Evolutionary conservation across 2,797 vertebrate species (phyloP), one percentile per base, ranked within the genome.

Genomic region (Darevskia mixta): DNA sequence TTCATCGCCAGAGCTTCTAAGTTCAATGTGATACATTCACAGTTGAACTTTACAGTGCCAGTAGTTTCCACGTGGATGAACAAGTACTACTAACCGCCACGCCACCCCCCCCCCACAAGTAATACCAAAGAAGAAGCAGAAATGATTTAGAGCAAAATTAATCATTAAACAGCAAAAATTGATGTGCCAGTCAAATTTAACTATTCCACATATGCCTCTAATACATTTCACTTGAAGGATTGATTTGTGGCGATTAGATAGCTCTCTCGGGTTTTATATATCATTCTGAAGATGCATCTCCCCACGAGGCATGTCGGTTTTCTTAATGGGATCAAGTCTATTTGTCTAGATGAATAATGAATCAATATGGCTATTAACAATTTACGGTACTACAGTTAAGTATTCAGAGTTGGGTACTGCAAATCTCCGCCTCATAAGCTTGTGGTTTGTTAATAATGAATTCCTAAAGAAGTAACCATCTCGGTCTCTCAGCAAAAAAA

Each of bases 191-290:
- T 89, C 29, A 93, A 87, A 83, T 83, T 72, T 91, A 82, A 86
- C 83, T 95, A 87, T 85, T 90, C 81, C 85, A 38, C 35, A 90
- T 88, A 91, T 32, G 8, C 93, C 88, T 91, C 71, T 93, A 96
- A 92, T 93, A 93, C 87, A 93, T 95, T 96, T 93, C 79, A 88
- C 84, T 94, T 89, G 77, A 91, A 94, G 83, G 76, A 96, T 93
- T 94, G 83, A 95, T 89, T 93, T 94, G 66, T 86, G 85, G 71
- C 91, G 88, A 93, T 95, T 92, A 93, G 80, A 85, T 90, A 90
- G 86, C 49, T 89, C 93, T 95, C 94, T 90, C 18, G 92, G 67
- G 83, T 79, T 92, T 88, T 95, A 89, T 87, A 93, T 95, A 95
- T 95, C 88, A 94, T 75, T 84, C 61, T 80, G 92, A 95, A 89